These are phyloP conservation scores for Xestia rhomboidea DNA, from an alignment of 2,888 invertebrate species.

Conservation along the genomic window DNA sequence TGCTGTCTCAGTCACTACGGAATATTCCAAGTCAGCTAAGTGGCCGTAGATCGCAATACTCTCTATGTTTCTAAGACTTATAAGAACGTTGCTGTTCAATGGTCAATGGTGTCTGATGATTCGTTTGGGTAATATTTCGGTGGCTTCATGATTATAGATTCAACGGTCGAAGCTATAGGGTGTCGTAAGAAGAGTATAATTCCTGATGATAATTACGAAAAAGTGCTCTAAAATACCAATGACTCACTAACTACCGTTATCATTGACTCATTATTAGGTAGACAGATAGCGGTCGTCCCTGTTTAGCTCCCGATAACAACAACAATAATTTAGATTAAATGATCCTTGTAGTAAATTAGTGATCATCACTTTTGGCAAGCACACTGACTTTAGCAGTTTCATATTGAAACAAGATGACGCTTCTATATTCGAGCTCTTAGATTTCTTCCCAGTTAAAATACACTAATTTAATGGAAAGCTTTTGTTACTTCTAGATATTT, in stretches of 20 bases:
- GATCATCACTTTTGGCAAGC: conserved; percentile 28
- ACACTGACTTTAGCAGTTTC: neutral
- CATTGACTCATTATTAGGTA: neutral
- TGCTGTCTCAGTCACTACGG: neutral
- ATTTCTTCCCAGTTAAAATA: neutral
- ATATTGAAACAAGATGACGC: neutral
- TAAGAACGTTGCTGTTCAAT: neutral
- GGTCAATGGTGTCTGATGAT: neutral
- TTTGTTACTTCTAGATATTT: neutral
- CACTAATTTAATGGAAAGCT: neutral
- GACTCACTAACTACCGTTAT: neutral
- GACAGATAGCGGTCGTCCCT: neutral
- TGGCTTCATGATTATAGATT: neutral
- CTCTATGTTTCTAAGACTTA: neutral
- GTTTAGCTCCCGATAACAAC: neutral
- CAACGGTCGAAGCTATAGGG: neutral
- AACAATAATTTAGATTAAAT: conserved; percentile 29
- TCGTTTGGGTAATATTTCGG: neutral
- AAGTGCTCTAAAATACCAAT: neutral
- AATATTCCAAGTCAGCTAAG: neutral
- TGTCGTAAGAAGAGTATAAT: neutral
- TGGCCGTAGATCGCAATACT: neutral
- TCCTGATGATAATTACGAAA: neutral
- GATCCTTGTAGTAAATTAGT: neutral
- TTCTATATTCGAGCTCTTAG: neutral